Evolutionary conservation across 2,797 vertebrate genomes (phyloP), one percentile per base, ranked within the genome.

Genomic region (Ceryle rudis): DNA sequence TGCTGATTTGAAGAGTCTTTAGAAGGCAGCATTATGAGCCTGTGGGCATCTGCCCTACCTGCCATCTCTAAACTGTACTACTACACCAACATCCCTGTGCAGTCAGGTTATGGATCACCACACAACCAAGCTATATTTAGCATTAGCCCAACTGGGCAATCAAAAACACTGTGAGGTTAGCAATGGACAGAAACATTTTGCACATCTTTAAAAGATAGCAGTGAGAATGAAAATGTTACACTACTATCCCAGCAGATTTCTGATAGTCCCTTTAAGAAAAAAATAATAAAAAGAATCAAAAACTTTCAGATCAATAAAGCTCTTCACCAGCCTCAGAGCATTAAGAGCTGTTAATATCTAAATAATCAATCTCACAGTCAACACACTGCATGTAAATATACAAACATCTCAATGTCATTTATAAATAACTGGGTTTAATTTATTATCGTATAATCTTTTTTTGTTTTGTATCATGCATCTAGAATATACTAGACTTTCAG

Each of bases 321-420:
- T 4, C 9, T 61, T 18, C 31, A 86, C 6, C 16, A 49, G 21
- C 14, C 41, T 74, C 49, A 75, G 42, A 81, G 23, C 22, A 14
- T 28, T 14, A 42, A 58, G 55, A 80, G 44, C 37, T 81, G 13
- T 64, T 88, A 28, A 25, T 44, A 17, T 60, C 39, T 42, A 69
- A 64, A 57, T 26, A 19, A 2, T 19, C 2, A 5, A 47, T 39
- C 44, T 92, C 37, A 21, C 1, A 49, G 33, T 12, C 31, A 81
- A 78, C 25, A 44, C 21, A 47, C 18, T 0, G 0, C 21, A 39
- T 10, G 8, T 4, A 49, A 9, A 46, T 9, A 15, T 10, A 35
- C 26, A 72, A 60, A 64, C 11, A 71, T 11, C 26, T 87, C 39
- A 37, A 21, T 19, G 7, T 84, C 29, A 42, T 64, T 60, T 46